Percentiles rank a stretch among this genome's conserved stretches.
Evolutionary conservation across 2,888 invertebrate species (phyloP).

Genomic region (Eilema depressum): DNA sequence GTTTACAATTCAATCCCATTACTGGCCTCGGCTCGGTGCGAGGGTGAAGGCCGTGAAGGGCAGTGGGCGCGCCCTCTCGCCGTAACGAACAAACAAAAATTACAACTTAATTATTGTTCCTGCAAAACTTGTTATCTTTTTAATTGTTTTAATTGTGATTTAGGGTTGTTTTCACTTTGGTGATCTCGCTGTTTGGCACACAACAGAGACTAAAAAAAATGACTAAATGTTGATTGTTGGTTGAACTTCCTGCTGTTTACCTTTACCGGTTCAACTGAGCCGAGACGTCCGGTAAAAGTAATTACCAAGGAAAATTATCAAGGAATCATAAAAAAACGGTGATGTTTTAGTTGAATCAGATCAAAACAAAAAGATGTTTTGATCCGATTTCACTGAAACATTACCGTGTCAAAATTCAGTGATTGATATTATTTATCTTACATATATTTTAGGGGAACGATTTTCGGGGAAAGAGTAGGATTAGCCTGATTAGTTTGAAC

Average conservation of each 20-base stretch:
- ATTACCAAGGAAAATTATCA: not conserved
- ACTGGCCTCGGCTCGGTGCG: slow-evolving; percentile 35
- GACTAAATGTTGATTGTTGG: not conserved
- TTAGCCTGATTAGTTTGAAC: too few species aligned
- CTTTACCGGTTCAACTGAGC: not conserved
- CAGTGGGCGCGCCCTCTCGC: slow-evolving; percentile 34
- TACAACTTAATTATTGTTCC: slow-evolving; percentile 69
- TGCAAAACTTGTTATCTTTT: slow-evolving; percentile 66
- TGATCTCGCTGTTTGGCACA: slow-evolving; percentile 54
- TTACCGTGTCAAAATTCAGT: too few species aligned
- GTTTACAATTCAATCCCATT: slow-evolving; percentile 53
- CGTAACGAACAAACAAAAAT: slow-evolving; percentile 69
- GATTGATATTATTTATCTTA: too few species aligned
- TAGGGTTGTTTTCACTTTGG: slow-evolving; percentile 59
- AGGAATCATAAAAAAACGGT: too few species aligned
- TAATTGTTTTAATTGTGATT: slow-evolving; percentile 74
- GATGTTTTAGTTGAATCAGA: too few species aligned
- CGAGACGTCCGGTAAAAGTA: not conserved
- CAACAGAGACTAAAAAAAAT: slow-evolving; percentile 17
- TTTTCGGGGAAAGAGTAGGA: too few species aligned
- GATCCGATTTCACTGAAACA: not conserved
- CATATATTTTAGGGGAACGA: too few species aligned
- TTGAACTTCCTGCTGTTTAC: not conserved
- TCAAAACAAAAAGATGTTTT: too few species aligned
- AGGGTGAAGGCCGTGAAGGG: slow-evolving; percentile 36